Conservation (phyloP, 2,113 vertebrate species). For the Burhinus bistriatus region DNA sequence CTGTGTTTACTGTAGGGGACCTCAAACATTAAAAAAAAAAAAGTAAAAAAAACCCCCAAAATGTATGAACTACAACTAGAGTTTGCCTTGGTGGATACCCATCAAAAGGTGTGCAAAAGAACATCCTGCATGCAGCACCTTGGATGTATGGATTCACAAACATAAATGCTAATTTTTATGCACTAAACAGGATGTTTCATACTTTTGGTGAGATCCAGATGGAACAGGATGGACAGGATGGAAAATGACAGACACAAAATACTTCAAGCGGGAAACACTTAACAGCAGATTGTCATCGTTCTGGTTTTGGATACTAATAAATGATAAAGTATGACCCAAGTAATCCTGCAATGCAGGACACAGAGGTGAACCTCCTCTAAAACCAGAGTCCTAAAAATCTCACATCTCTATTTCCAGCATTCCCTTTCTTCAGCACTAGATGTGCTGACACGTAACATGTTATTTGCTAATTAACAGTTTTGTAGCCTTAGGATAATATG, state of each 20-base stretch:
- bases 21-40: background rate
- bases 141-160: background rate
- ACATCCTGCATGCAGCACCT: background rate
- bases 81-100: background rate
- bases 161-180: background rate
- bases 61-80: background rate
- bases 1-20: background rate
- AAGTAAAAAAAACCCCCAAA: background rate
- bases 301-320: background rate
- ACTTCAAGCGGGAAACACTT: background rate
- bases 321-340: background rate
- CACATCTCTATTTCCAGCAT: background rate
- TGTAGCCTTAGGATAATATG: background rate
- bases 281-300: background rate
- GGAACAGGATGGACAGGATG: background rate
- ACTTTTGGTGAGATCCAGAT: background rate
- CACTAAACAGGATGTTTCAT: background rate
- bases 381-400: background rate
- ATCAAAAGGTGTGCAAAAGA: background rate
- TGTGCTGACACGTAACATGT: background rate
- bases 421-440: background rate
- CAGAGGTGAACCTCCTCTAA: background rate
- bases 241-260: background rate
- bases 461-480: background rate
- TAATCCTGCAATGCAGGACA: background rate